Conservation (phyloP, 1,140 invertebrate genomes). For the Penaeus chinensis region DNA sequence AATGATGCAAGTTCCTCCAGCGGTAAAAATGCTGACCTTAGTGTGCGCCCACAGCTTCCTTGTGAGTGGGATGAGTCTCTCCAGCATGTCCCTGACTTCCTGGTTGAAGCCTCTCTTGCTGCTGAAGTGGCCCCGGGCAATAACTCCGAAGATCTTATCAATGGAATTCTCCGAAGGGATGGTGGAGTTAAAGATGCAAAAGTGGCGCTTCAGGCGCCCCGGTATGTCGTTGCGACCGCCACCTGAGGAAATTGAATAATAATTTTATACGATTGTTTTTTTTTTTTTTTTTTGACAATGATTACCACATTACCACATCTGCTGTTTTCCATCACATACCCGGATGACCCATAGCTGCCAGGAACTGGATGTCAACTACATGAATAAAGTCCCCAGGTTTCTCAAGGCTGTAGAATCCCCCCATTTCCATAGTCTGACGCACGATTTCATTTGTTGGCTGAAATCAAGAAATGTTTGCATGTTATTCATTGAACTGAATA, state of each 20-base stretch:
- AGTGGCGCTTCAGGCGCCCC: constrained; percentile 91
- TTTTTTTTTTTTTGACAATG: too few relatives aligned
- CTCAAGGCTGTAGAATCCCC: constrained; percentile 95
- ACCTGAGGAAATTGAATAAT: constrained; percentile 70
- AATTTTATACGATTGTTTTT: not conserved
- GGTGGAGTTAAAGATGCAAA: constrained; percentile 95
- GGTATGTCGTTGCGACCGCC: constrained; percentile 97
- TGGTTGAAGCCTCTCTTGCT: constrained; percentile 84
- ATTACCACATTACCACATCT: too few relatives aligned
- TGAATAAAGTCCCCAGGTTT: constrained; percentile 96
- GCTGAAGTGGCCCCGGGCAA: constrained; percentile 90
- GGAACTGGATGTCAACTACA: constrained; percentile 91
- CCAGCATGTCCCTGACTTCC: constrained; percentile 83
- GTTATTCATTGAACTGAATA: too few relatives aligned
- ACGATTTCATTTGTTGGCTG: constrained; percentile 96
- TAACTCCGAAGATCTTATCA: constrained; percentile 87
- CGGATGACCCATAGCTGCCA: constrained; percentile 72
- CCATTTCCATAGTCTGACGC: constrained; percentile 95
- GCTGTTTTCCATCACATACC: constrained; percentile 11
- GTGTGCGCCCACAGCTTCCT: constrained; percentile 89
- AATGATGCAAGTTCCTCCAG: too few relatives aligned
- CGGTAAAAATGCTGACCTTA: constrained; percentile 70
- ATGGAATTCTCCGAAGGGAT: constrained; percentile 85
- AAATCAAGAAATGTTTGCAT: not conserved
- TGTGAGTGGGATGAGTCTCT: constrained; percentile 85